phyloP scores from a whole-genome alignment of 1,140 invertebrate genomes.

The Aplysia californica region DNA sequence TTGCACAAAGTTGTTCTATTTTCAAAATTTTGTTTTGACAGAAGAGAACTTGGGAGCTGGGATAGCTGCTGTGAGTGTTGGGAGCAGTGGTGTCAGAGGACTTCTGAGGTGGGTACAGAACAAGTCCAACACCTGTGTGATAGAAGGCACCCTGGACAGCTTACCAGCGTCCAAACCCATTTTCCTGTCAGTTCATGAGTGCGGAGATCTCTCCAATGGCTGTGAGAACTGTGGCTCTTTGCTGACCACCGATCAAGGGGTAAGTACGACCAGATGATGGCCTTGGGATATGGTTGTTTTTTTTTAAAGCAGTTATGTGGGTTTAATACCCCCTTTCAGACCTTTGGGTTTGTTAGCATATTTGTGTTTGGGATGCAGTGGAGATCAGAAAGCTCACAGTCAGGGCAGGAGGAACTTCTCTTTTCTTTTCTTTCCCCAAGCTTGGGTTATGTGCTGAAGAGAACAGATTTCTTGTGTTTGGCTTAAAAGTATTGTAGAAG shows the following conservation, averaged over 20 bases:
- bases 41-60: conserved; percentile 13
- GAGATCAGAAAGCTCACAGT: too few relatives aligned
- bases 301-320: too few relatives aligned
- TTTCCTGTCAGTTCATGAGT: conserved; percentile 18
- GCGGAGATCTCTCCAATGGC: conserved; percentile 14
- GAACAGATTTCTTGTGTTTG: too few relatives aligned
- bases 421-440: too few relatives aligned
- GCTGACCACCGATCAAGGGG: background rate
- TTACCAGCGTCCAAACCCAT: conserved; percentile 10
- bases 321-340: too few relatives aligned
- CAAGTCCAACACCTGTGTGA: conserved; percentile 5
- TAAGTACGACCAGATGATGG: background rate
- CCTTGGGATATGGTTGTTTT: too few relatives aligned
- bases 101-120: conserved; percentile 11
- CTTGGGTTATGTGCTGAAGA: too few relatives aligned
- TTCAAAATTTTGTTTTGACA: background rate
- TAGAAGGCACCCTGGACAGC: conserved; percentile 18
- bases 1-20: background rate
- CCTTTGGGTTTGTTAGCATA: too few relatives aligned
- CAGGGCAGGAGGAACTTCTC: too few relatives aligned
- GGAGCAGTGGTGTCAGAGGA: conserved; percentile 10
- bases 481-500: too few relatives aligned
- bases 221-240: conserved; percentile 19
- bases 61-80: conserved; percentile 13
- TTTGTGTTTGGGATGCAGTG: too few relatives aligned